These are phyloP conservation scores for Rhinoraja longicauda DNA, from an alignment of 2,797 vertebrate species.

Conservation along the genomic window DNA sequence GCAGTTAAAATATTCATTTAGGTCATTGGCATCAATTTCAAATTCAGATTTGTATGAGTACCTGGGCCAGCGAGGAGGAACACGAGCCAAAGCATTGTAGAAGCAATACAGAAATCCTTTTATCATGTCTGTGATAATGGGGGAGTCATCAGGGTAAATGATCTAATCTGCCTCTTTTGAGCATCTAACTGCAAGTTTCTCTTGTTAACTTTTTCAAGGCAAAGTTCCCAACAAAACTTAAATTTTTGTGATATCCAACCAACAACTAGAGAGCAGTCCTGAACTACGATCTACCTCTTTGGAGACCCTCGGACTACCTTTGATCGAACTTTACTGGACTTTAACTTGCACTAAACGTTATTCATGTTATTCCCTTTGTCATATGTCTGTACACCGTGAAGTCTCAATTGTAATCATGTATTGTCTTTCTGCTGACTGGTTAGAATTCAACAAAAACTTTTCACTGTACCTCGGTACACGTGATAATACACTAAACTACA, in stretches of 20 bases:
- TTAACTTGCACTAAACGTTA: too few relatives aligned
- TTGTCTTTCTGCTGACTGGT: too few relatives aligned
- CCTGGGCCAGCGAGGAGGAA: neutral
- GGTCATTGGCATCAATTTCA: neutral
- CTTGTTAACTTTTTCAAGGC: neutral
- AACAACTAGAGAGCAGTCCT: too few relatives aligned
- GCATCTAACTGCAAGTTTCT: neutral
- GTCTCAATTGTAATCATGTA: too few relatives aligned
- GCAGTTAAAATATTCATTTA: neutral
- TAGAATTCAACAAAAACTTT: too few relatives aligned
- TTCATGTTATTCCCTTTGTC: too few relatives aligned
- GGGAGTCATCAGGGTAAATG: neutral
- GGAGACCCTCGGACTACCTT: too few relatives aligned
- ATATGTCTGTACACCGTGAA: too few relatives aligned
- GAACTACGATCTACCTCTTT: too few relatives aligned
- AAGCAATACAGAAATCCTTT: neutral
- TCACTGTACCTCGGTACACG: too few relatives aligned
- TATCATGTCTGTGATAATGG: neutral
- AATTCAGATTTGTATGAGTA: neutral
- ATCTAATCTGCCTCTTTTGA: neutral
- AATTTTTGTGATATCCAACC: neutral
- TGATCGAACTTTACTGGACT: too few relatives aligned
- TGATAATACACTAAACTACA: too few relatives aligned
- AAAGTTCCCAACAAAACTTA: neutral
- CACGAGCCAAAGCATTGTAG: neutral